phyloP scores from a whole-genome alignment of 2,888 invertebrate genomes.

The Rhabditoides inermis region DNA sequence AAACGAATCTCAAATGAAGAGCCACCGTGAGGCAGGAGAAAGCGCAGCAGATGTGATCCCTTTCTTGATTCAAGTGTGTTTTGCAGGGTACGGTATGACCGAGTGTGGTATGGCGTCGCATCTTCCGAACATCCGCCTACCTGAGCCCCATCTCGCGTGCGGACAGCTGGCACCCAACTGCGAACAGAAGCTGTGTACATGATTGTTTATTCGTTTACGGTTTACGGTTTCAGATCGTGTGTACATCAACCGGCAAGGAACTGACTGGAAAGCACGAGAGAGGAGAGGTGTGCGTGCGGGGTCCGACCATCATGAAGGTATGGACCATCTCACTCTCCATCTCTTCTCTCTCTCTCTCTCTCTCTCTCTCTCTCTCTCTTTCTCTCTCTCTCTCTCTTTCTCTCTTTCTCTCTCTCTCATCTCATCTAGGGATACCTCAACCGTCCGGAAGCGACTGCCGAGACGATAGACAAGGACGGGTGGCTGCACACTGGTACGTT shows the following conservation, averaged over 20 bases:
- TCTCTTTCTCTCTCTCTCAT: too few species aligned
- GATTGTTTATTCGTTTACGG: too few species aligned
- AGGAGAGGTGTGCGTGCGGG: slow-evolving; percentile 78
- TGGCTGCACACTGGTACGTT: slow-evolving; percentile 95
- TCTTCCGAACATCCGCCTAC: slow-evolving; percentile 51
- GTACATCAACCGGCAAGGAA: slow-evolving; percentile 58
- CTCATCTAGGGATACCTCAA: slow-evolving; percentile 70
- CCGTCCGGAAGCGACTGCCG: slow-evolving; percentile 78
- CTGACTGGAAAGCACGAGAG: slow-evolving; percentile 63
- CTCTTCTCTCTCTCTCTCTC: too few species aligned
- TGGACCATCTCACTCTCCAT: not conserved
- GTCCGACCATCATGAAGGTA: slow-evolving; percentile 69
- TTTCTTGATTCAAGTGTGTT: too few species aligned
- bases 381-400: too few species aligned
- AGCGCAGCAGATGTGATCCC: too few species aligned
- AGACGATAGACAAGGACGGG: slow-evolving; percentile 72
- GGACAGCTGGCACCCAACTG: too few species aligned
- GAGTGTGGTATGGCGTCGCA: slow-evolving; percentile 65
- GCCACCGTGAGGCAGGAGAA: too few species aligned
- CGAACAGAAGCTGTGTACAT: too few species aligned
- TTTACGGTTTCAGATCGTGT: slow-evolving; percentile 43
- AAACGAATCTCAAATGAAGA: too few species aligned
- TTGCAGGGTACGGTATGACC: slow-evolving; percentile 67
- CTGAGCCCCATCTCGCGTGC: slow-evolving; percentile 62
- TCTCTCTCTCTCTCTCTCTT: too few species aligned